Evolutionary conservation across 2,888 invertebrate species (phyloP).

Genomic region (Abrostola triplasia): DNA sequence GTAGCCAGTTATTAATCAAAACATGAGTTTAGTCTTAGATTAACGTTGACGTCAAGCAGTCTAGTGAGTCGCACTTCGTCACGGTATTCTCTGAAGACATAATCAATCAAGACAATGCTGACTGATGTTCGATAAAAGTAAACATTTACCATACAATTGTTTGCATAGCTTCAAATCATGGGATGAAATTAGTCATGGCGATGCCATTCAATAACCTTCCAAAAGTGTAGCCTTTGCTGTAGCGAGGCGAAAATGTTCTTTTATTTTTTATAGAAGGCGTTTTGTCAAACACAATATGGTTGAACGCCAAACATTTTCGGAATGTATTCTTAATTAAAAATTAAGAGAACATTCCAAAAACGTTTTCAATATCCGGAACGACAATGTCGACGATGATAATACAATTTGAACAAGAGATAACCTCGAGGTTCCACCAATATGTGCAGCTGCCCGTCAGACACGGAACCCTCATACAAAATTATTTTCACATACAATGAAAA

Average conservation of each 20-base stretch:
- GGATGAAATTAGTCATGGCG: conserved; percentile 35
- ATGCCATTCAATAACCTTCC: conserved; percentile 12
- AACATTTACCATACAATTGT: conserved; percentile 20
- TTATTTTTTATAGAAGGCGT: background rate
- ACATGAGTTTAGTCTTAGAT: background rate
- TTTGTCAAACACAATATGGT: too few species aligned
- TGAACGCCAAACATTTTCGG: too few species aligned
- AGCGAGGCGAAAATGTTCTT: conserved; percentile 4
- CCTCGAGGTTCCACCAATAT: background rate
- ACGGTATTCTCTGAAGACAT: conserved; percentile 51
- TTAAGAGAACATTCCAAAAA: background rate
- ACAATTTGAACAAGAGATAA: background rate
- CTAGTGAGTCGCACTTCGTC: conserved; percentile 44
- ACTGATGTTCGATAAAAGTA: conserved; percentile 38
- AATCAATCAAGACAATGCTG: conserved; percentile 63
- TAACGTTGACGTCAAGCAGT: conserved; percentile 60
- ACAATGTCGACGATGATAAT: background rate
- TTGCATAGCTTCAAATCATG: conserved; percentile 25
- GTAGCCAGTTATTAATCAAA: conserved; percentile 10
- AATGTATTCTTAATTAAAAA: background rate
- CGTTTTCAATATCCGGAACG: background rate
- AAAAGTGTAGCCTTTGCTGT: conserved; percentile 1
- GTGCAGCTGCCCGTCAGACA: background rate
- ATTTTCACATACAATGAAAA: conserved; percentile 1
- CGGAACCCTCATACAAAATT: background rate